A percentile compares a stretch with the other conserved stretches of the same genome.
These are phyloP conservation scores for Seriola aureovittata DNA, from an alignment of 2,113 vertebrate genomes.

Conservation along the genomic window DNA sequence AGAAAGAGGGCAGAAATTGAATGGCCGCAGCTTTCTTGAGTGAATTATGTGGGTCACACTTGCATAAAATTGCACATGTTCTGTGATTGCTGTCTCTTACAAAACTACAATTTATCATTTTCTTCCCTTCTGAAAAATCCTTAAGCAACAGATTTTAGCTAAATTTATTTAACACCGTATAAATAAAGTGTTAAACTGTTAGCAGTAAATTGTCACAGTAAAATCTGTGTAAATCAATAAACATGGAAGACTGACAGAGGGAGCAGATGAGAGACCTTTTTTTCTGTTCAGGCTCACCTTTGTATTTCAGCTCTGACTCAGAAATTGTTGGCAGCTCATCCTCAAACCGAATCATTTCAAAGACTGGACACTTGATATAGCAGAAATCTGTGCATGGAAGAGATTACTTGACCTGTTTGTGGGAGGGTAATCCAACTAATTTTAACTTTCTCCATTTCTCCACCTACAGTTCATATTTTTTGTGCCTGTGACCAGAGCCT, in stretches of 20 bases:
- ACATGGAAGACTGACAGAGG: not conserved
- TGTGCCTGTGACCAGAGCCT: constrained; percentile 13
- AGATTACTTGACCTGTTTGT: not conserved
- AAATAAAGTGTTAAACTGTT: not conserved
- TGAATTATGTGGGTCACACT: constrained; percentile 44
- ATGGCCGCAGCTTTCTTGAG: constrained; percentile 29
- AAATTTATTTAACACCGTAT: not conserved
- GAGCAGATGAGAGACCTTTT: not conserved
- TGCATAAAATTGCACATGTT: constrained; percentile 9
- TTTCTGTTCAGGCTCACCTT: constrained; percentile 15
- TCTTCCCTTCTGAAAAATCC: not conserved
- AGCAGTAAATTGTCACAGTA: not conserved
- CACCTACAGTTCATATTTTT: constrained; percentile 3
- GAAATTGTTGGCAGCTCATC: not conserved
- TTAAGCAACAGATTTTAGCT: not conserved
- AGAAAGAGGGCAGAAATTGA: constrained; percentile 51
- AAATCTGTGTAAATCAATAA: constrained; percentile 5
- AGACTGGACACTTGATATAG: not conserved
- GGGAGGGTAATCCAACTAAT: constrained; percentile 3
- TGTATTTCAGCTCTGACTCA: constrained; percentile 7
- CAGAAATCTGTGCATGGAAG: not conserved
- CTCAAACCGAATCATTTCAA: not conserved
- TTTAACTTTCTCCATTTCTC: constrained; percentile 19
- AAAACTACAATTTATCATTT: constrained; percentile 22
- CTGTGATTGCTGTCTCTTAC: constrained; percentile 26